A percentile compares a stretch with the other conserved stretches of the same genome.
Conservation (phyloP, 2,888 invertebrate species). For the Stratiomys singularior region DNA sequence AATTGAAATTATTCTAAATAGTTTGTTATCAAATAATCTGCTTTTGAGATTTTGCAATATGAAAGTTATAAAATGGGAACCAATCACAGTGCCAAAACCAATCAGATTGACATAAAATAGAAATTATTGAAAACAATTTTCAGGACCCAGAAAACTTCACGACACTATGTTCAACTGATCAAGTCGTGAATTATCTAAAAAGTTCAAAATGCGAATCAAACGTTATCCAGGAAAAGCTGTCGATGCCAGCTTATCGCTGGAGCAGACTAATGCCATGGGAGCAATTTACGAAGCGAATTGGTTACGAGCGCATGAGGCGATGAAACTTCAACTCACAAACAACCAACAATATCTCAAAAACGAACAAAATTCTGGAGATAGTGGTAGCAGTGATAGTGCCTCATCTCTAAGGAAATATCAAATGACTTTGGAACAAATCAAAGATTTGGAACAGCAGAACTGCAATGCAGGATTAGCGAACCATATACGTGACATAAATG, state of each 20-base stretch:
- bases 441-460: conserved; percentile 68
- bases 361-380: conserved; percentile 1
- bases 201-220: conserved; percentile 77
- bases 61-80: conserved; percentile 16
- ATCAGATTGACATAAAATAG: neutral
- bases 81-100: neutral
- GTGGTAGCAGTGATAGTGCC: conserved; percentile 57
- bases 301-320: conserved; percentile 73
- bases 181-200: neutral
- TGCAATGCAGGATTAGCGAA: conserved; percentile 64
- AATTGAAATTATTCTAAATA: no score
- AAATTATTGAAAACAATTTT: neutral
- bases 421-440: conserved; percentile 68
- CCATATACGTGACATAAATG: conserved; percentile 72
- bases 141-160: neutral
- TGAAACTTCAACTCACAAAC: conserved; percentile 47
- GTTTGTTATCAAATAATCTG: no score
- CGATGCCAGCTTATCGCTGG: conserved; percentile 74
- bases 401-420: conserved; percentile 71
- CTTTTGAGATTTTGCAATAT: no score
- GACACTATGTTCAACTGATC: conserved; percentile 51
- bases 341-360: conserved; percentile 17
- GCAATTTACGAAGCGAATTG: conserved; percentile 86
- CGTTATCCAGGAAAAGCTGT: conserved; percentile 87
- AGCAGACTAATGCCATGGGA: conserved; percentile 77